Percentiles rank a stretch among this genome's conserved stretches.
Evolutionary conservation across 2,797 vertebrate genomes (phyloP).

Genomic region (Sebastiscus tertius): DNA sequence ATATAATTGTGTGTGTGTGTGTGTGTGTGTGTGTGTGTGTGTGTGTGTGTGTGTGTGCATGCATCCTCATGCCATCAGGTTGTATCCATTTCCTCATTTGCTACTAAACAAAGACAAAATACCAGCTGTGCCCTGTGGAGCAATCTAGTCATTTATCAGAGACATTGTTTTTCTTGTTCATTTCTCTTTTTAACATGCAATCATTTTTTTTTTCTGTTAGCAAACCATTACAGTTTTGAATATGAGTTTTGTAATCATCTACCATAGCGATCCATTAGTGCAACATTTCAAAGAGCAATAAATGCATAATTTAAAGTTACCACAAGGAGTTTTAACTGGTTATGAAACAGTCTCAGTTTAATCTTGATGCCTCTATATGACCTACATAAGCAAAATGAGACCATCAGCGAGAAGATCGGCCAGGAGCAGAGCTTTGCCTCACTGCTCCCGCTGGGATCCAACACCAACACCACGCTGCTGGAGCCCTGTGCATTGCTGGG

Average conservation of each 20-base stretch:
- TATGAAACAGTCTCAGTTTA: background rate
- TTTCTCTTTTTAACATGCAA: background rate
- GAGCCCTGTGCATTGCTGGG: no score
- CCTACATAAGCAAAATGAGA: background rate
- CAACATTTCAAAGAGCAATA: background rate
- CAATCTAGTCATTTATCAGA: background rate
- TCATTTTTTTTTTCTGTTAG: background rate
- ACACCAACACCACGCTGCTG: no score
- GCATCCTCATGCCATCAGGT: no score
- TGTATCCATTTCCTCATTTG: background rate
- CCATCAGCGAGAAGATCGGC: background rate
- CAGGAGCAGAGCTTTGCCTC: no score
- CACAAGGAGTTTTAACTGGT: background rate
- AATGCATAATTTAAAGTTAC: background rate
- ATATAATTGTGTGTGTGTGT: no score
- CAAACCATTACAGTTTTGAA: background rate
- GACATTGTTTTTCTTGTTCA: background rate
- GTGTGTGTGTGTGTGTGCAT: no score
- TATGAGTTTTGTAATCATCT: background rate
- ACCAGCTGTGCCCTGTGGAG: slow-evolving; percentile 4
- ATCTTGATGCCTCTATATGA: background rate
- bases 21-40: no score
- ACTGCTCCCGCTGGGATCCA: no score
- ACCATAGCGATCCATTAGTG: background rate
- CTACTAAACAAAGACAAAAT: background rate